Conservation (phyloP, 53 echinoderm and acorn worm species). For the Henricia sp. region DNA sequence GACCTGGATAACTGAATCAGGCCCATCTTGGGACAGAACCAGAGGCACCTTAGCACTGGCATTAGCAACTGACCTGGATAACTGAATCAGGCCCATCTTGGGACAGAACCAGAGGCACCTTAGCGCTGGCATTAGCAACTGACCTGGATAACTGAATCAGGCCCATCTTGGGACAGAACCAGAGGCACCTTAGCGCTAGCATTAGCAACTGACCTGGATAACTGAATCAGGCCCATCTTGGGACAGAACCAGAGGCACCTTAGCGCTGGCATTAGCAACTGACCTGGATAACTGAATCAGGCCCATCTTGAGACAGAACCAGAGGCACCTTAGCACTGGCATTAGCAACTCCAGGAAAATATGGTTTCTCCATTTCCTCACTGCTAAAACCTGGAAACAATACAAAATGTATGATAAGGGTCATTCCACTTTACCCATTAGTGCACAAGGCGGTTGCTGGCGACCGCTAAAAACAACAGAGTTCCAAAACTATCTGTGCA, state of each 20-base stretch:
- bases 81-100: not conserved
- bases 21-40: not conserved
- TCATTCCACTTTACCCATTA: too few relatives aligned
- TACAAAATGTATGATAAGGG: not conserved
- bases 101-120: not conserved
- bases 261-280: not conserved
- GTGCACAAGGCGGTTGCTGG: too few relatives aligned
- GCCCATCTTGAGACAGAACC: slow-evolving; percentile 59
- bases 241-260: not conserved
- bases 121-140: not conserved
- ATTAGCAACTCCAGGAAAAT: slow-evolving; percentile 75
- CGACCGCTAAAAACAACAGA: too few relatives aligned
- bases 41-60: not conserved
- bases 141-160: not conserved
- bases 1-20: not conserved
- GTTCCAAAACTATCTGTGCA: too few relatives aligned
- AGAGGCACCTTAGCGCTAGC: not conserved
- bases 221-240: not conserved
- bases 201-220: not conserved
- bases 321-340: slow-evolving; percentile 75
- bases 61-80: too few relatives aligned
- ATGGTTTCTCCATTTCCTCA: slow-evolving; percentile 83
- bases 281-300: slow-evolving; percentile 69
- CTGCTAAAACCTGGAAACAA: slow-evolving; percentile 71
- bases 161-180: not conserved